phyloP scores from a whole-genome alignment of 2,797 vertebrate species.

The Clarias fuscus region DNA sequence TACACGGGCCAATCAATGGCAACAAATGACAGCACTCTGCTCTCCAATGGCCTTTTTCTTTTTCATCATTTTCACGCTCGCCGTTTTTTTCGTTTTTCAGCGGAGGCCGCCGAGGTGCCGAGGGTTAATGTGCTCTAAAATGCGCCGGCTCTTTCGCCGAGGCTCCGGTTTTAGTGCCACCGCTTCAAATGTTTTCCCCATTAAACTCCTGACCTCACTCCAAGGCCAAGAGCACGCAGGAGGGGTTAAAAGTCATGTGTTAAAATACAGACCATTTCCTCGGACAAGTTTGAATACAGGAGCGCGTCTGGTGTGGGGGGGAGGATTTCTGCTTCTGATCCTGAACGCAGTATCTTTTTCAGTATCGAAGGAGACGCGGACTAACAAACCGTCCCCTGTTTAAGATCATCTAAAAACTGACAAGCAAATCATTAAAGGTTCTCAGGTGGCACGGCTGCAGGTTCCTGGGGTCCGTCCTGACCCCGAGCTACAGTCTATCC shows the following conservation, averaged over 20 bases:
- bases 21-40: slow-evolving; percentile 41
- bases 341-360: not conserved
- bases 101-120: slow-evolving; percentile 64
- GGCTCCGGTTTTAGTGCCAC: slow-evolving; percentile 72
- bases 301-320: slow-evolving; percentile 22
- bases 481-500: not conserved
- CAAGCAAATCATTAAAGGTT: not conserved
- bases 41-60: slow-evolving; percentile 37
- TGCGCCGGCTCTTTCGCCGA: slow-evolving; percentile 49
- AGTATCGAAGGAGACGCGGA: not conserved
- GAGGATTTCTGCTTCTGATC: slow-evolving; percentile 30
- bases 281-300: slow-evolving; percentile 36
- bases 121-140: slow-evolving; percentile 76
- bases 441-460: not conserved
- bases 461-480: not conserved
- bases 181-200: slow-evolving; percentile 75
- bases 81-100: slow-evolving; percentile 54
- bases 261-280: slow-evolving; percentile 46
- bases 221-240: slow-evolving; percentile 67
- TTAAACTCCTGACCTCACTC: slow-evolving; percentile 79
- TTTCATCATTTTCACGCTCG: slow-evolving; percentile 22
- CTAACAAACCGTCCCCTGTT: not conserved
- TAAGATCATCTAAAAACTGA: not conserved
- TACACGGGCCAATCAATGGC: slow-evolving; percentile 47
- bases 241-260: slow-evolving; percentile 34